Evolutionary conservation across 2,113 vertebrate genomes (phyloP), one percentile per base, ranked within the genome.

Genomic region (Lates calcarifer): DNA sequence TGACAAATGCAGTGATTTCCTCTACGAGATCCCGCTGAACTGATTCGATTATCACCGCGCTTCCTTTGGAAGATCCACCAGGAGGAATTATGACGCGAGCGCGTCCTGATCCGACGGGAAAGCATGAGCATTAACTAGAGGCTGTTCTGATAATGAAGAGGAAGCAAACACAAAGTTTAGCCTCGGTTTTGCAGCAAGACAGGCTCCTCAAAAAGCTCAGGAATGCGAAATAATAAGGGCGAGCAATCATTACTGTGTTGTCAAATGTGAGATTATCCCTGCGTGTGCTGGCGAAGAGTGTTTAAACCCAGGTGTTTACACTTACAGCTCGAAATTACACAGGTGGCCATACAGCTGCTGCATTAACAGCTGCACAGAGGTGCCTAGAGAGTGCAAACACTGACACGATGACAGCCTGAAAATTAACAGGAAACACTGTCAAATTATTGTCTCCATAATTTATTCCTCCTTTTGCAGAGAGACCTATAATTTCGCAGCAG

Each of bases 1-100:
- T 81, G 85, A 90, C 76, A 64, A 75, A 90, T 81, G 69, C n/a
- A 2, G 74, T 20, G n/a, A 73, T 87, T 86, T 76, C 73, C 81
- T 70, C 53, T 22, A 74, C 22, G 14, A 73, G 78, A 60, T 51
- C 53, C 71, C 31, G 28, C 82, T 67, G 67, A 69, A 29, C 28
- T 37, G 29, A 84, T 86, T 82, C 58, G 65, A 79, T 89, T 87
- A 87, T 73, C 53, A 58, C 62, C 12, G 65, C 6, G 29, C 45
- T 78, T 79, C 68, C 78, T 75, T 65, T n/a, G n/a, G 17, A 56
- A 71, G 41, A 77, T 63, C 37, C 57, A 81, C 77, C 29, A 61
- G 41, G 67, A 64, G 6, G 35, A 79, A 60, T 55, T 17, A 41
- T 47, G 26, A 80, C 4, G 31, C 20, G 26, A n/a, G 62, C 56